Base-by-base conservation (phyloP, 37 sponge, comb jelly and placozoan species). In the Oscarella lobularis region DNA sequence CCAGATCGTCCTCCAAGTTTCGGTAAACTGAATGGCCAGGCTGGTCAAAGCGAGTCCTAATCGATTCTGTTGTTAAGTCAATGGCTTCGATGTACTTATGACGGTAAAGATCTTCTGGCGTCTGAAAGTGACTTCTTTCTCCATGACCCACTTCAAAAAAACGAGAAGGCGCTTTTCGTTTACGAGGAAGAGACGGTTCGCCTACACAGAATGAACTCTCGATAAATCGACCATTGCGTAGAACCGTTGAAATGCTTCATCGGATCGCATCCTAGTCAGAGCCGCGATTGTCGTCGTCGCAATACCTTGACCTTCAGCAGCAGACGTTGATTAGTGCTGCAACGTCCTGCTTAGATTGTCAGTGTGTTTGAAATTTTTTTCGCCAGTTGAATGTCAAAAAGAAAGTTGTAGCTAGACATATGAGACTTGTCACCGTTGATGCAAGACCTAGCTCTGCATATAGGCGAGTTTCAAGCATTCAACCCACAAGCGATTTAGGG, bases 51-150 rank as follows among this genome's bases (percentile, higher is more conserved):
- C 78, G 1, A 20, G 14, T 1, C 67, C 71, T 3, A 2, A 79
- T 79, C 41, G 36, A 35, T 35, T 72, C 4, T 1, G 3, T 3
- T 2, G 78, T 73, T 27, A 82, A 38, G 33, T 82, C 83, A 71
- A 79, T 27, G 40, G 54, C 83, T 78, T 78, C 78, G 39, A 35
- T 55, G 65, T 82, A 82, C 38, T 70, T 31, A 35, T 31, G 48
- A 31, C 37, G 0, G 39, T 75, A 81, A 33, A 39, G 39, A 66
- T 81, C 77, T 66, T 77, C 68, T 67, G 77, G 71, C 9, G 60
- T 27, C 60, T 27, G 20, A 27, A 20, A 9, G 20, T 27, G 67
- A 31, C 41, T 54, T 54, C 41, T 27, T 68, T 66, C 78, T 35
- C 67, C 67, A 66, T 39, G 37, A 2, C 78, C 78, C 65, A 36